These are phyloP conservation scores for Podarcis raffonei DNA, from an alignment of 2,113 vertebrate species.

Conservation along the genomic window DNA sequence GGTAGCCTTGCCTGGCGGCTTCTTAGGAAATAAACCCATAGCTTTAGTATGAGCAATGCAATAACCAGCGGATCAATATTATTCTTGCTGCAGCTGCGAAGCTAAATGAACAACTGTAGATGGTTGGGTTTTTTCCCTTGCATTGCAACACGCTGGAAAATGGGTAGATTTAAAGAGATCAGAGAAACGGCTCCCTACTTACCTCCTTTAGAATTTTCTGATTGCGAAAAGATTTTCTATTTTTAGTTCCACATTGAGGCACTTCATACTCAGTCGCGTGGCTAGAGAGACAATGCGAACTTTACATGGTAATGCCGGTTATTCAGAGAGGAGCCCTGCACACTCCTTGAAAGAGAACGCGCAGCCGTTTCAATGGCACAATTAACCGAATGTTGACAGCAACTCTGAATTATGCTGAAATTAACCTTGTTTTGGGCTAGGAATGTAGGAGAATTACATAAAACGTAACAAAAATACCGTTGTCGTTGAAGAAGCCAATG, in stretches of 20 bases:
- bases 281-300: not conserved
- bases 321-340: conserved; percentile 7
- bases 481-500: not conserved
- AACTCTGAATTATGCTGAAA: conserved; percentile 19
- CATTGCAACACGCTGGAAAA: not conserved
- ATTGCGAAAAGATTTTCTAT: conserved; percentile 22
- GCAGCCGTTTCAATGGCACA: not conserved
- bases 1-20: not conserved
- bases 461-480: conserved; percentile 13
- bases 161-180: not conserved
- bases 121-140: not conserved
- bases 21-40: not conserved
- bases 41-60: not conserved
- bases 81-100: not conserved
- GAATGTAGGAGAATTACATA: conserved; percentile 4
- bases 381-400: not conserved
- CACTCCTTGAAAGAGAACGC: not conserved
- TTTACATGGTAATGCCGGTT: not conserved
- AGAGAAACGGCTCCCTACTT: not conserved
- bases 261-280: conserved; percentile 16
- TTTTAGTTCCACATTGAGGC: conserved; percentile 32
- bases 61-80: not conserved
- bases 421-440: not conserved
- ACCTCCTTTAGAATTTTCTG: not conserved
- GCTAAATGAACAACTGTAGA: not conserved